A percentile compares a stretch with the other conserved stretches of the same genome.
phyloP scores from a whole-genome alignment of 2,888 invertebrate genomes.

The Brassicogethes aeneus region DNA sequence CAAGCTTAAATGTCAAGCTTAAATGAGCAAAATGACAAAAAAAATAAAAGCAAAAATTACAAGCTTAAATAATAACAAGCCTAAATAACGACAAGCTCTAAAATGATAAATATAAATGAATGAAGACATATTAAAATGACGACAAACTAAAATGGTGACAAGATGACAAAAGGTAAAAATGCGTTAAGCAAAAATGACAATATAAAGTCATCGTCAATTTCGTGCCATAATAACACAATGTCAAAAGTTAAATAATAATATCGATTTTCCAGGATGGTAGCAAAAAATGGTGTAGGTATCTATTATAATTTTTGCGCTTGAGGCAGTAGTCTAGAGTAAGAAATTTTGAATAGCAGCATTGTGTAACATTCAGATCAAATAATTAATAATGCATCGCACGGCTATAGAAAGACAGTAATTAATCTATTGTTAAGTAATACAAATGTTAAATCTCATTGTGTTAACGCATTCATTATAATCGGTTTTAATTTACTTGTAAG shows the following conservation, averaged over 20 bases:
- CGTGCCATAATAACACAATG: no score
- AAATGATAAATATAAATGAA: no score
- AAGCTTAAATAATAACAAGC: no score
- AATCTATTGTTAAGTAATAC: constrained; percentile 43
- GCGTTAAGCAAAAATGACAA: no score
- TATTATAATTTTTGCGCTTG: constrained; percentile 22
- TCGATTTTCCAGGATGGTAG: background rate
- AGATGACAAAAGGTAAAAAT: no score
- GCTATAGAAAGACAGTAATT: constrained; percentile 42
- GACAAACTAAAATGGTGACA: no score
- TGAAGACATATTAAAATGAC: no score
- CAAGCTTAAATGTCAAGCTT: no score
- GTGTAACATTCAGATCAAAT: constrained; percentile 36
- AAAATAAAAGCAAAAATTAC: no score
- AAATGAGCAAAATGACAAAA: no score
- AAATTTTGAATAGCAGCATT: constrained; percentile 38
- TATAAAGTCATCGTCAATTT: no score
- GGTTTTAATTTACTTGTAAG: constrained; percentile 43
- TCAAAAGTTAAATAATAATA: background rate
- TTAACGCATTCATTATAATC: constrained; percentile 40
- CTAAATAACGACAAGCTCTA: no score
- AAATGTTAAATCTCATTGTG: constrained; percentile 41
- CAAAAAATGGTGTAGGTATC: background rate
- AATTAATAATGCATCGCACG: constrained; percentile 39
- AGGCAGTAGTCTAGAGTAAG: constrained; percentile 27